Evolutionary conservation across 2,113 vertebrate species (phyloP).

Genomic region (Calyptommatus sinebrachiatus): DNA sequence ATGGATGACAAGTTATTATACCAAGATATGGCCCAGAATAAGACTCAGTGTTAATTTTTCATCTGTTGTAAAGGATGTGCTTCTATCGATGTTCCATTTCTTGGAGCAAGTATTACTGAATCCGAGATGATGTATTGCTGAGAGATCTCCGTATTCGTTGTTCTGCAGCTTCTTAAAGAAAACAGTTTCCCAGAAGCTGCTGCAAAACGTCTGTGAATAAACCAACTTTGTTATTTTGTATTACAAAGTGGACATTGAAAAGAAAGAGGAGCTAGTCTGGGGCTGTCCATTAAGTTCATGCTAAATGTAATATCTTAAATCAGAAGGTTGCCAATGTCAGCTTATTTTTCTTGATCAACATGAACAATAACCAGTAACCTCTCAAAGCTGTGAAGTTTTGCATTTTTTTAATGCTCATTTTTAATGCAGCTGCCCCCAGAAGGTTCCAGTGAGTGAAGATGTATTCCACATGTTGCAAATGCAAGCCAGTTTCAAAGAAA

Average conservation of each 20-base stretch:
- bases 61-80: no score
- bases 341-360: neutral
- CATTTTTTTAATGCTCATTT: neutral
- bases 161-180: neutral
- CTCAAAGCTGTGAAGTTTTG: neutral
- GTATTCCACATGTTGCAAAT: neutral
- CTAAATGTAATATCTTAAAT: neutral
- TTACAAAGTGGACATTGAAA: neutral
- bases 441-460: conserved; percentile 23
- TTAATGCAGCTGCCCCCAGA: conserved; percentile 13
- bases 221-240: neutral
- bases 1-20: no score
- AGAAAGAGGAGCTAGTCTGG: neutral
- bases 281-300: neutral
- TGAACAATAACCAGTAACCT: neutral
- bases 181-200: neutral
- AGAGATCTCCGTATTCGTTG: no score
- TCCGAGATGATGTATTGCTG: no score
- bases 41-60: no score
- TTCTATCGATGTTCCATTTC: no score
- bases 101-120: no score
- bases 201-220: neutral
- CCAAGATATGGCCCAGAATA: no score
- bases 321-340: no score
- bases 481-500: conserved; percentile 5